Base-by-base conservation (phyloP, 92 coral and sea anemone genomes). In the Porites evermanni region DNA sequence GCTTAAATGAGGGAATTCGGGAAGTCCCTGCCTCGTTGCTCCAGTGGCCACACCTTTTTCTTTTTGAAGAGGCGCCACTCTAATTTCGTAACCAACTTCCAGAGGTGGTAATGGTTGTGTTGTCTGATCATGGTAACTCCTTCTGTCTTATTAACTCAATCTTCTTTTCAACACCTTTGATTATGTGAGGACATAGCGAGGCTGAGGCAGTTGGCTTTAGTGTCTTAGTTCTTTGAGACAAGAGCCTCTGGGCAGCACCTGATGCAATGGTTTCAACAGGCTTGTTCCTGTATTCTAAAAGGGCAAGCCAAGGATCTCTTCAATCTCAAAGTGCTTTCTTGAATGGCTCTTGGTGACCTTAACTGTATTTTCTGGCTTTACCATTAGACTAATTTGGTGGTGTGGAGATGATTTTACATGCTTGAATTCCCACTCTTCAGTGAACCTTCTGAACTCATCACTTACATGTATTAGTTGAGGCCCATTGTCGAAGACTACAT, bases 281-380 rank as follows among this genome's bases (percentile, higher is more conserved):
- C 7, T 84, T 68, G 65, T 88, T 87, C 60, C 90, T 72, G 64
- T 80, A 71, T 51, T 80, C 87, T 10, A 80, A 16, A 60, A 87
- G 44, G 18, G 87, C 87, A 9, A 79, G 84, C 90, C 90, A 86
- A 6, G 90, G 75, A 52, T 79, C 86, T 86, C 68, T 86, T 54
- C 67, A 50, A 70, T 86, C 86, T n/a, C 63, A 38, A 8, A 66
- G 32, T 5, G 72, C 89, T 66, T 78, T 86, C 83, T 86, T 86
- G 75, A 86, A 77, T 20, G 70, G 77, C 2, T 50, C 23, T 72
- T 72, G 10, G 26, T 16, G 23, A 73, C 60, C 12, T 73, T 73
- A 3, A 73, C 78, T 18, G 63, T 61, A 2, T 24, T 50, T 29
- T 73, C 32, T 29, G n/a, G 38, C 78, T 9, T 73, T 73, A 13